Base-by-base conservation (phyloP, 2,113 vertebrate species). In the Melospiza georgiana region DNA sequence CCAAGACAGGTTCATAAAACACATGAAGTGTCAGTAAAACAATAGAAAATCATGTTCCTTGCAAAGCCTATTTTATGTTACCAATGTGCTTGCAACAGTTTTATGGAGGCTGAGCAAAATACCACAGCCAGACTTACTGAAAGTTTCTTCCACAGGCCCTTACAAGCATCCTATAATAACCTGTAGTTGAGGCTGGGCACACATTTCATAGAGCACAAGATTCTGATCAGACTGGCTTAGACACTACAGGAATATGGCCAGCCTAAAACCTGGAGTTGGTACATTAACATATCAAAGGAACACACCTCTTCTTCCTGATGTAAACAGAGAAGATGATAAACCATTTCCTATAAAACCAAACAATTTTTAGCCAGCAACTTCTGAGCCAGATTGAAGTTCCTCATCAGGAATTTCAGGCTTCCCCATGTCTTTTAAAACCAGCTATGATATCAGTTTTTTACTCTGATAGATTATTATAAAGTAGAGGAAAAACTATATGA, bases 1-100 rank as follows among this genome's bases (percentile, higher is more conserved):
- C 52, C 93, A 84, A 75, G 84, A 91, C 62, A 89, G 66, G 79
- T 91, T 89, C 81, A 89, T 87, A 81, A 89, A 94, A 80, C 69
- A 82, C 57, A 74, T 31, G 9, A 91, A 87, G 41, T 87, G 66
- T 73, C 87, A 90, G 44, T 79, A 35, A 81, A 96, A 91, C 95
- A 94, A 84, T 3, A 87, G 74, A 94, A 83, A 93, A 82, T 20
- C 74, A 84, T 54, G 89, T 78, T 95, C 54, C 57, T 94, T 79
- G 77, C 87, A 91, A 78, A 89, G 89, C 6, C n/a, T 67, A 31
- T 59, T 88, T 93, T 88, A 90, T 72, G 69, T 61, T 92, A 78
- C 33, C 5, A 2, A 31, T 75, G 80, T 79, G 87, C 65, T 83
- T 74, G 55, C 43, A 90, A 66, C 21, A 48, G 54, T 76, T 91